Evolutionary conservation across 2,888 invertebrate species (phyloP), one percentile per base, ranked within the genome.

Genomic region (Scrobipalpa costella): DNA sequence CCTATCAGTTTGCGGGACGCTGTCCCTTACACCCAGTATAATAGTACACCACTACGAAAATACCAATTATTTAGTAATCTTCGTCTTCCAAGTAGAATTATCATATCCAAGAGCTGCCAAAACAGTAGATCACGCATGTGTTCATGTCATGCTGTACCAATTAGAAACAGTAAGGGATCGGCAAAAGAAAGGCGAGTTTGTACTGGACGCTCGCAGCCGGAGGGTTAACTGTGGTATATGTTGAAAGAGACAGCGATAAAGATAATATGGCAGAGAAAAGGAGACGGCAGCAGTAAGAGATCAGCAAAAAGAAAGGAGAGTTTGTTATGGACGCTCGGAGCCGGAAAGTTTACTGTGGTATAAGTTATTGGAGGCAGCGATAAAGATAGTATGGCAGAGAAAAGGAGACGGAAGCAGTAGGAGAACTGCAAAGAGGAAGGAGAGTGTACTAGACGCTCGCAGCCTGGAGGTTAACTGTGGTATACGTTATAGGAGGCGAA

Each of bases 191-290:
- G 73, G 67, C 70, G 73, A 74, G 69, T 73, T 74, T 73, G 72
- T 70, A 19, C 50, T 50, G 75, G 72, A 69, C 73, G 75, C 76
- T 67, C 74, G 76, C 69, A 66, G 79, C 81, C 78, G 74, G 74
- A 69, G 78, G 70, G 74, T 69, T 49, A 63, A 47, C 11, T 11
- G 19, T 13, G 71, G 73, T 60, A 21, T 57, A 71, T 75, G 69
- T 64, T 52, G 68, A 15, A 65, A 69, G 67, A 2, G 40, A 8
- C 15, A 44, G 15, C 59, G 21, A 21, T 19, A 2, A n/a, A 27
- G 52, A 7, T 1, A 33, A 33, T 13, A 57, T 34, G 3, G 7
- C 33, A 52, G 21, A 21, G 47, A 47, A 7, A n/a, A 7, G 2
- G 38, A 38, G 1, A 38, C 13, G 11, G 7, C 1, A 11, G 38